Evolutionary conservation across 2,888 invertebrate species (phyloP).

Genomic region (Atethmia centrago): DNA sequence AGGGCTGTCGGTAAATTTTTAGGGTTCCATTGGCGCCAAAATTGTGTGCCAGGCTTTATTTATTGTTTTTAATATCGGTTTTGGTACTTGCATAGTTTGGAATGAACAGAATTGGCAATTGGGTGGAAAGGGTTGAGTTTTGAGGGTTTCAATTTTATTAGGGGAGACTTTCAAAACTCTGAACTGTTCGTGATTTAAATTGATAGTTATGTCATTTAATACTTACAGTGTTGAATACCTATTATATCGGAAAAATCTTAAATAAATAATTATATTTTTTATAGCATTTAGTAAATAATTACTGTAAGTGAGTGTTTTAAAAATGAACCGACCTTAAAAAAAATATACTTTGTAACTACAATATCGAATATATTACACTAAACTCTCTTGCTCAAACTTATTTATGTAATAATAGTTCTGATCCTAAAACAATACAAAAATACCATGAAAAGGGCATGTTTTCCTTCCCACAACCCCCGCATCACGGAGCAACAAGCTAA

Average conservation of each 20-base stretch:
- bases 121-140: not conserved
- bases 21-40: constrained; percentile 66
- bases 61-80: constrained; percentile 63
- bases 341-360: too few species aligned
- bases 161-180: not conserved
- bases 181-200: too few species aligned
- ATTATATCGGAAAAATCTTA: too few species aligned
- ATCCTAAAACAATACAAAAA: constrained; percentile 46
- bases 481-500: constrained; percentile 55
- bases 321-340: not conserved
- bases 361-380: not conserved
- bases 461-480: constrained; percentile 13
- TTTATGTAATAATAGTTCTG: constrained; percentile 1
- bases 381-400: not conserved
- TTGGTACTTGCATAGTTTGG: constrained; percentile 20
- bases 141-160: not conserved
- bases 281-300: not conserved
- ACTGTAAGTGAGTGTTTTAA: not conserved
- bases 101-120: not conserved
- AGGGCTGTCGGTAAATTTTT: constrained; percentile 75
- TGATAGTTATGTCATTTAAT: not conserved
- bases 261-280: not conserved
- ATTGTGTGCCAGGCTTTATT: constrained; percentile 56
- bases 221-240: not conserved
- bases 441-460: constrained; percentile 21